Evolutionary conservation across 2,888 invertebrate species (phyloP).

Genomic region (Idaea straminata): DNA sequence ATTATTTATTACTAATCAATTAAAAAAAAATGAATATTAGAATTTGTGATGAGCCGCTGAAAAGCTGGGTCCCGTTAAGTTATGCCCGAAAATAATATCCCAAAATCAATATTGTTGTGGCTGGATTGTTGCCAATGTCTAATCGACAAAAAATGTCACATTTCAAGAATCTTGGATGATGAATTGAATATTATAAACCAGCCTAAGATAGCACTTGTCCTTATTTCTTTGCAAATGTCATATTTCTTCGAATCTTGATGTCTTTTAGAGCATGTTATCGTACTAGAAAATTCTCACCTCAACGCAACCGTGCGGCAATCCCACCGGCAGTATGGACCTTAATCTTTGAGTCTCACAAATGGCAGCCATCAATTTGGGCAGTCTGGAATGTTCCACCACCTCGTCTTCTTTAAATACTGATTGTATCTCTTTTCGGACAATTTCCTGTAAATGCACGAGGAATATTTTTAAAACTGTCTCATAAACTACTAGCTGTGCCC

Average conservation of each 20-base stretch:
- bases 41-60: not conserved
- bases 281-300: constrained; percentile 42
- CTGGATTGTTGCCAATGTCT: not conserved
- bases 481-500: too few relatives aligned
- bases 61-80: too few relatives aligned
- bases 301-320: constrained; percentile 90
- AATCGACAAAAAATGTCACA: not conserved
- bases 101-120: not conserved
- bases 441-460: constrained; percentile 65
- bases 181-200: too few relatives aligned
- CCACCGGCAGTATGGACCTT: constrained; percentile 88
- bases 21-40: not conserved
- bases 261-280: not conserved
- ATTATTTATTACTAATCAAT: not conserved
- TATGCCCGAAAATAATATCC: too few relatives aligned
- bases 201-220: not conserved
- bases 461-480: not conserved
- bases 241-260: not conserved
- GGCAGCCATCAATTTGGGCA: constrained; percentile 86
- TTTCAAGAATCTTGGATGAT: too few relatives aligned
- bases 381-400: constrained; percentile 75
- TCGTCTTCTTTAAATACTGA: constrained; percentile 71
- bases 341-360: constrained; percentile 89
- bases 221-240: not conserved
- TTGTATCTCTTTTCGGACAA: constrained; percentile 80